phyloP scores from a whole-genome alignment of 2,113 vertebrate species.

The Malurus melanocephalus region DNA sequence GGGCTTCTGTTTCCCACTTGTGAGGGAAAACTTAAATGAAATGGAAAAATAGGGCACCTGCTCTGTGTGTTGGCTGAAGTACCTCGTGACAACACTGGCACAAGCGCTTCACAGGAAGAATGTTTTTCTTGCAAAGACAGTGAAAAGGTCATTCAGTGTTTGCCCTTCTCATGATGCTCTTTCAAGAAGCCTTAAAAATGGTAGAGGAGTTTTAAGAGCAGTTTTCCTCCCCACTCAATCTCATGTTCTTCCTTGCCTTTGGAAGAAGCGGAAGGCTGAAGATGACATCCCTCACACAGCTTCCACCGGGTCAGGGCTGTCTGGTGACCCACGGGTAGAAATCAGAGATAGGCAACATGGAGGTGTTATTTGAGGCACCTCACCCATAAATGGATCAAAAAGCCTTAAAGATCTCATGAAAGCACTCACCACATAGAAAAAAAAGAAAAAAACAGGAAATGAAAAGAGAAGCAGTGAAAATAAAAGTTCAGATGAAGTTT shows the following conservation, averaged over 20 bases:
- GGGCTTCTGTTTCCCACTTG: background rate
- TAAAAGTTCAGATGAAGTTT: slow-evolving; percentile 66
- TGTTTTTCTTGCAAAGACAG: background rate
- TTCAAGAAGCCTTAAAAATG: background rate
- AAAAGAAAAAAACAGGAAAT: slow-evolving; percentile 56
- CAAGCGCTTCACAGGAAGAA: background rate
- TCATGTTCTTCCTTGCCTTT: background rate
- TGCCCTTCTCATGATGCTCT: background rate
- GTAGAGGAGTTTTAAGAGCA: background rate
- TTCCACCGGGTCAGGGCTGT: background rate
- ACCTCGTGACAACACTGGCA: rapidly evolving
- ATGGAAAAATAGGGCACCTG: background rate
- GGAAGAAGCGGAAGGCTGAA: background rate
- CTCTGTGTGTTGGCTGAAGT: background rate
- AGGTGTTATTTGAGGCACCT: slow-evolving; percentile 31
- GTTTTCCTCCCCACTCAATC: background rate
- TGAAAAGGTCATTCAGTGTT: background rate
- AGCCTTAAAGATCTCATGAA: slow-evolving; percentile 30
- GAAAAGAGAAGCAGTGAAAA: slow-evolving; percentile 51
- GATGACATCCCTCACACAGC: background rate
- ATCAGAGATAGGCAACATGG: background rate
- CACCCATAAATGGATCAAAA: slow-evolving; percentile 20
- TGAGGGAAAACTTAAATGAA: background rate
- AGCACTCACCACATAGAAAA: background rate
- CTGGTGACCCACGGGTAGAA: background rate